Base-by-base conservation (phyloP, 2,888 invertebrate genomes). In the Cecidostiba fungosa region DNA sequence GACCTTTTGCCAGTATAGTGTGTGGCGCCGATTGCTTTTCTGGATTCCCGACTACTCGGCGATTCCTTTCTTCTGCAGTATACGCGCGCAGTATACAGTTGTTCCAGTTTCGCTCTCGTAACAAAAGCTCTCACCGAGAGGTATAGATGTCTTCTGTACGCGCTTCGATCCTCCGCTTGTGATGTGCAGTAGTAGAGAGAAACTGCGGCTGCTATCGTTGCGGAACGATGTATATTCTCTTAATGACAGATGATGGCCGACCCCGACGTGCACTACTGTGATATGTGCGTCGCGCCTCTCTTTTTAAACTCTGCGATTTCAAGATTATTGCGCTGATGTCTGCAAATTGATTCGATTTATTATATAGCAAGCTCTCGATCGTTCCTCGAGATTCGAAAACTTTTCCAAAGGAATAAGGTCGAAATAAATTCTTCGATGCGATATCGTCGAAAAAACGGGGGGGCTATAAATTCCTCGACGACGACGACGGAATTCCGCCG, bases 321-420 rank as follows among this genome's bases (percentile, higher is more conserved):
- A 16, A 50, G 50, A 19, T n/a, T n/a, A n/a, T n/a, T n/a, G n/a
- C n/a, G n/a, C n/a, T n/a, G n/a, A n/a, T n/a, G n/a, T n/a, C 50
- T 14, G 19, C 50, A 16, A 16, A 19, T 50, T 36, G 5, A 36
- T 36, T 36, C 36, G 32, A 32, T 32, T 4, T 32, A 4, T n/a
- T n/a, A n/a, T n/a, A n/a, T n/a, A n/a, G n/a, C n/a, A n/a, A n/a
- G n/a, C n/a, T n/a, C n/a, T n/a, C n/a, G n/a, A n/a, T n/a, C 32
- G 32, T 32, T 32, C 81, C 72, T 47, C n/a, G n/a, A n/a, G 26
- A 81, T 85, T 85, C 69, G 14, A 47, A 19, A 26, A 23, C 72
- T 77, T 74, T 32, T 32, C 32, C 32, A 32, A 32, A 32, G 1
- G 32, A 32, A 32, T 32, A 3, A 1, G 3, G 32, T 32, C 32